Base-by-base conservation (phyloP, 2,797 vertebrate species). In the Ceyx erithaca region DNA sequence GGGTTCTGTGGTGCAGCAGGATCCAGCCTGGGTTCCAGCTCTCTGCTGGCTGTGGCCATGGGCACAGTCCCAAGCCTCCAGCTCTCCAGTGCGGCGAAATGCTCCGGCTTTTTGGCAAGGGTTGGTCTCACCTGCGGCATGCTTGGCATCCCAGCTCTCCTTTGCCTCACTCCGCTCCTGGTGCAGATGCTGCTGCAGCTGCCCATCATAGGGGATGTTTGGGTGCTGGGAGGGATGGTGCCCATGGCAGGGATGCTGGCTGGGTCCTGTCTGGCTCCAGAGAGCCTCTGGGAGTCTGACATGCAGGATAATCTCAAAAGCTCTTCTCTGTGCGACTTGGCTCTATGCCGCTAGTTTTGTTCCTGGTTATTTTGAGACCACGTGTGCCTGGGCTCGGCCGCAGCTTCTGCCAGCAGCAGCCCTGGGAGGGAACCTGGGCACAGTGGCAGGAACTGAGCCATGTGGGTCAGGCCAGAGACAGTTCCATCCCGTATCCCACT, bases 91-190 rank as follows among this genome's bases (percentile, higher is more conserved):
- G 14, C 1, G 2, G 45, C 3, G 2, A 86, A 83, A 57, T n/a
- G 70, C 77, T 67, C 14, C 2, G 16, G 18, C 5, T 31, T 78
- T 92, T 86, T 35, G 73, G 26, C 12, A 3, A 48, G 31, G 35
- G 40, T 37, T 1, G 0, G 12, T 54, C 52, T 51, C 64, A 46
- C 28, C 59, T 20, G 59, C 31, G 20, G 19, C 55, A 20, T 16
- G 7, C 25, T 2, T 26, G 5, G 83, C 23, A 1, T 18, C 14
- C 48, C 1, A 10, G 40, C 62, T 59, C 30, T 2, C 45, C 2
- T 1, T 0, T 1, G 40, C 49, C 40, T 48, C 1, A 0, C 68
- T 66, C 10, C 5, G 2, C 20, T 54, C 33, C 41, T 1, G 0
- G 31, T 1, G 3, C 1, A 1, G 52, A 4, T 8, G 35, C 35